Conservation (phyloP, 2,888 invertebrate species). For the Nasonia oneida region DNA sequence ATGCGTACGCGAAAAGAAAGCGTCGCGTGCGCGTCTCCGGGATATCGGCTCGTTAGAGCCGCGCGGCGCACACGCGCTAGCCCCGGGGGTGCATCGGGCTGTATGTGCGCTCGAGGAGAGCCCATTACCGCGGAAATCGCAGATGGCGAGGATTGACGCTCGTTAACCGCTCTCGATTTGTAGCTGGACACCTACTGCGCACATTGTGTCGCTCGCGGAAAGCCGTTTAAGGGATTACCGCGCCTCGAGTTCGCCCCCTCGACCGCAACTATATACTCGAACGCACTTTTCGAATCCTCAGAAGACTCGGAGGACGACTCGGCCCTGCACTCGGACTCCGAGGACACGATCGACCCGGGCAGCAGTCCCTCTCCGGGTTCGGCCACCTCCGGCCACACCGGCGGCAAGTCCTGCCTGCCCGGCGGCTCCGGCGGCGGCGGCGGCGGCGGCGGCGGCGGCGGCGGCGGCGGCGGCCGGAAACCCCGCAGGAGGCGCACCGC, state of each 20-base stretch:
- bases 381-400: slow-evolving; percentile 80
- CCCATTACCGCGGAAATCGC: background rate
- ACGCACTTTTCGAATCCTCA: slow-evolving; percentile 53
- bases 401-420: slow-evolving; percentile 68
- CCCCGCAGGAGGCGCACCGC: slow-evolving; percentile 92
- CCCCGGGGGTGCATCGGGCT: slow-evolving; percentile 5
- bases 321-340: slow-evolving; percentile 77
- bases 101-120: background rate
- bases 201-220: slow-evolving; percentile 7
- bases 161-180: slow-evolving; percentile 54
- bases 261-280: too few species aligned
- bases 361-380: slow-evolving; percentile 76
- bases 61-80: background rate
- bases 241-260: too few species aligned
- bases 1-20: too few species aligned
- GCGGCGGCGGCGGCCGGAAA: slow-evolving; percentile 80
- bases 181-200: slow-evolving; percentile 34
- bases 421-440: slow-evolving; percentile 76
- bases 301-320: slow-evolving; percentile 78
- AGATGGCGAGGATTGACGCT: slow-evolving; percentile 50
- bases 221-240: slow-evolving; percentile 27
- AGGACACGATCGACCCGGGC: slow-evolving; percentile 78
- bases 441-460: slow-evolving; percentile 36
- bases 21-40: background rate
- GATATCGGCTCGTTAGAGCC: slow-evolving; percentile 37